A percentile compares a stretch with the other conserved stretches of the same genome.
Conservation (phyloP, 2,888 invertebrate species). For the Erebia aethiops region DNA sequence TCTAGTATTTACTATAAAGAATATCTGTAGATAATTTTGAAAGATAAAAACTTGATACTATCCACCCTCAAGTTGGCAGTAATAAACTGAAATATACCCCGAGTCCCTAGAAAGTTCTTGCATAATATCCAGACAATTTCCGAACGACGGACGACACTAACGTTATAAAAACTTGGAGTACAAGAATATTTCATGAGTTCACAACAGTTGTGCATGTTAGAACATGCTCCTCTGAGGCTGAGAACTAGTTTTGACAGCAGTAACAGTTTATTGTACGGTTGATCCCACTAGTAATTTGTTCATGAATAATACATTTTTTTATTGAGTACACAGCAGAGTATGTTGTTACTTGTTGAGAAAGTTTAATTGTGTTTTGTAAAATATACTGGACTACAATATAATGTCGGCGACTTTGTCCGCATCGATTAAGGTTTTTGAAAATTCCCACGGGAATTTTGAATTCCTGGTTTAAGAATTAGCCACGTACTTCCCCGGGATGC, state of each 20-base stretch:
- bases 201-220: constrained; percentile 31
- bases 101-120: constrained; percentile 16
- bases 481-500: too few relatives aligned
- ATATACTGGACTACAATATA: too few relatives aligned
- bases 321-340: constrained; percentile 27
- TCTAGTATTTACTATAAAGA: background rate
- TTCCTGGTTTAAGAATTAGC: too few relatives aligned
- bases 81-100: constrained; percentile 20
- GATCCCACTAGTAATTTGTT: constrained; percentile 40
- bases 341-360: background rate
- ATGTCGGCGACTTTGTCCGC: too few relatives aligned
- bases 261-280: constrained; percentile 41
- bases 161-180: constrained; percentile 28
- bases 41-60: constrained; percentile 12
- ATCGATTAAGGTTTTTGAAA: too few relatives aligned
- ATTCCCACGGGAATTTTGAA: too few relatives aligned
- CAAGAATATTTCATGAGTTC: constrained; percentile 35
- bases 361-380: background rate
- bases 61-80: background rate
- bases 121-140: constrained; percentile 24
- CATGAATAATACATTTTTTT: constrained; percentile 41
- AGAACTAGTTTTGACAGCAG: constrained; percentile 36
- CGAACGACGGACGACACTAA: constrained; percentile 21
- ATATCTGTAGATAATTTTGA: background rate
- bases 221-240: constrained; percentile 33